Evolutionary conservation across 2,113 vertebrate species (phyloP), one percentile per base, ranked within the genome.

Genomic region (Saimiri boliviensis): DNA sequence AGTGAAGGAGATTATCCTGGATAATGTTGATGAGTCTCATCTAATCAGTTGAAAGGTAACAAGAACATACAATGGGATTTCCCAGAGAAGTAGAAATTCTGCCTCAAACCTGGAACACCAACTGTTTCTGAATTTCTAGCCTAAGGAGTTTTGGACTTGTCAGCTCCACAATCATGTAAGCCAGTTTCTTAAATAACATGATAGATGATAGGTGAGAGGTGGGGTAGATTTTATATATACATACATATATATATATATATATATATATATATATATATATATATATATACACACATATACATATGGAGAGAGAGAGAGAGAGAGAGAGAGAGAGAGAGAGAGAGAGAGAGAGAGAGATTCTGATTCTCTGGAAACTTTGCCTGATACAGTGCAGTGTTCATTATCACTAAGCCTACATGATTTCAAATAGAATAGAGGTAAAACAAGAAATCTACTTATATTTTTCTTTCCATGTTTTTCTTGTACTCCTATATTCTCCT

Each of bases 361-460:
- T 49, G 21, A 60, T 77, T 86, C 54, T 82, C 77, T 60, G 63
- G 49, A 79, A 83, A 54, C 4, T 1, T 25, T 54, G 10, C 66
- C 11, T 40, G 35, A 47, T n/a, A n/a, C 5, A 49, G 21, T 42
- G 2, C 10, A 52, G 13, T 37, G 6, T 40, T 47, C 42, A 12
- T 92, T 85, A 40, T 4, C 16, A 47, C n/a, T 68, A 54, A 71
- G 21, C 17, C 32, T 76, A 47, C 86, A 71, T 81, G 70, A 93
- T 94, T 94, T 90, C 40, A 89, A 71, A 94, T 45, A n/a, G 13
- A 76, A 30, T 76, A 81, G 94, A 76, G 45, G 19, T n/a, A 56
- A 73, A 63, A 94, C 42, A 35, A 84, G 37, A 89, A 77, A 47
- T 73, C 25, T 56, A 60, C 37, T 56, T 63, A 37, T 54, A 17